Evolutionary conservation across 2,113 vertebrate genomes (phyloP), one percentile per base, ranked within the genome.

Genomic region (Oryzias javanicus): DNA sequence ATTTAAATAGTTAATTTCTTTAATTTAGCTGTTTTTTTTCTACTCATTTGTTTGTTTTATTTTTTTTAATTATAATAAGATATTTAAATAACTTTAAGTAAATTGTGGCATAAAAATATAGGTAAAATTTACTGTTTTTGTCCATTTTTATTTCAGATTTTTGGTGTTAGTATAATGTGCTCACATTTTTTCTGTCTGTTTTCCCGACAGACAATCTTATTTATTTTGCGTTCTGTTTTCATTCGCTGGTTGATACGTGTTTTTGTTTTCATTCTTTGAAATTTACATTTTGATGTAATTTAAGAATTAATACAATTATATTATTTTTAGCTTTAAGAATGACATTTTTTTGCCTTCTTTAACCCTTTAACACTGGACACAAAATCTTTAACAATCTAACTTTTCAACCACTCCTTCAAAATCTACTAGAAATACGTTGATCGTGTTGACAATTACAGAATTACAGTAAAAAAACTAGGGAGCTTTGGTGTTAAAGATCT

Each of bases 201-300:
- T 3, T 52, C n/a, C n/a, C n/a, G n/a, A n/a, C n/a, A n/a, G n/a
- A n/a, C n/a, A 6, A 24, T 50, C 4, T n/a, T 41, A 19, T 48
- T 49, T 16, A n/a, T 45, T 49, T 16, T 24, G 8, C 64, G 4
- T 27, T 24, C 35, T 55, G 16, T 68, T 74, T 27, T 57, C 27
- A 54, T 42, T 24, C 0, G 64, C 7, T 49, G 10, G 10, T 16
- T 47, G 49, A 58, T 20, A 49, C 65, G 29, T 70, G 40, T 20
- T 35, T 59, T 57, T 67, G 53, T 69, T 69, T 59, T 42, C 55
- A 55, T 70, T 18, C n/a, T n/a, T n/a, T n/a, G n/a, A n/a, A n/a
- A n/a, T n/a, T n/a, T 22, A 22, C 22, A 2, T 22, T 22, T 22
- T 22, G 27, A 29, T 29, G 5, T 29, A 29, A 29, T 29, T 7